These are phyloP conservation scores for Ips nitidus DNA, from an alignment of 1,140 invertebrate species.

Conservation along the genomic window DNA sequence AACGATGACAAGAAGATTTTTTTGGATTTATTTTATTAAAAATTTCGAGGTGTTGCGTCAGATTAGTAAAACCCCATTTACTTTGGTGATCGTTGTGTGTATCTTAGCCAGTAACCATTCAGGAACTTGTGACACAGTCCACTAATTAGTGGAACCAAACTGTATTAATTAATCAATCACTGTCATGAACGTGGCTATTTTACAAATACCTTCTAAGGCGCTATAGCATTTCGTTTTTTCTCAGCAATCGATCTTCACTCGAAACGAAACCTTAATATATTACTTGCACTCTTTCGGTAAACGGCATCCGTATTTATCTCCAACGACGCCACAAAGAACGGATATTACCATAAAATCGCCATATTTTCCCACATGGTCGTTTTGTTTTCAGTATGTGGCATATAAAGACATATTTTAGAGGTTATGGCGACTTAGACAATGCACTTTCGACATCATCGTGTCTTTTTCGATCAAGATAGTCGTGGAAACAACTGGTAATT, in stretches of 20 bases:
- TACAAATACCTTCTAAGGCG: too few relatives aligned
- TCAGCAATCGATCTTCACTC: conserved; percentile 20
- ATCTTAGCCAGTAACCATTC: too few relatives aligned
- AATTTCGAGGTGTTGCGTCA: too few relatives aligned
- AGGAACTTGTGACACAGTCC: too few relatives aligned
- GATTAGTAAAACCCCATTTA: too few relatives aligned
- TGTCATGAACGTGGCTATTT: too few relatives aligned
- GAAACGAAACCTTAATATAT: conserved; percentile 5
- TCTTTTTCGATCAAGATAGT: conserved; percentile 35
- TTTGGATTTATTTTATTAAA: too few relatives aligned
- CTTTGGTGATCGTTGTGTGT: too few relatives aligned
- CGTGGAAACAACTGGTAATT: conserved; percentile 26
- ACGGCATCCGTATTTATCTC: conserved; percentile 25
- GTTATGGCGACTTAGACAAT: conserved; percentile 32
- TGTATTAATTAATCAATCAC: too few relatives aligned
- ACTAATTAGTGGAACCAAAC: too few relatives aligned
- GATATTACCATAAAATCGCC: conserved; percentile 32
- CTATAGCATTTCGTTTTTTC: conserved; percentile 8
- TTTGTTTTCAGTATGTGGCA: conserved; percentile 23
- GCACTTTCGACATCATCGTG: conserved; percentile 33
- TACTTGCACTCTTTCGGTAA: conserved; percentile 19
- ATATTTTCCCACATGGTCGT: conserved; percentile 30
- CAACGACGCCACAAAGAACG: conserved; percentile 26
- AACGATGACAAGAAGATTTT: too few relatives aligned
- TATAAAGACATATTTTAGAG: conserved; percentile 38